A percentile compares a stretch with the other conserved stretches of the same genome.
phyloP scores from a whole-genome alignment of 2,888 invertebrate species.

The Drosophila formosana region DNA sequence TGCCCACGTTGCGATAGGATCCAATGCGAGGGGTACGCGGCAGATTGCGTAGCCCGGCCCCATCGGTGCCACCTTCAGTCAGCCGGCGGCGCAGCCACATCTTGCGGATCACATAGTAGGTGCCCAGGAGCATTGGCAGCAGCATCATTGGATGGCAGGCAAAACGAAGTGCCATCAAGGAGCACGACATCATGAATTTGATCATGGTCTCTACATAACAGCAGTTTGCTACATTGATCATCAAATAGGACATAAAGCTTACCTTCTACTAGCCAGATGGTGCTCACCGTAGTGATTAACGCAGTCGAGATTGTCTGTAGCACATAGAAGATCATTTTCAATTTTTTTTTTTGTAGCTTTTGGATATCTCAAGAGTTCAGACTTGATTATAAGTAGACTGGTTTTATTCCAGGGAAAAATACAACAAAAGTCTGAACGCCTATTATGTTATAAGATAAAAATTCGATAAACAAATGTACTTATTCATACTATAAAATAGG shows the following conservation, averaged over 20 bases:
- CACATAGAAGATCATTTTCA: slow-evolving; percentile 52
- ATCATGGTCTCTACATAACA: slow-evolving; percentile 52
- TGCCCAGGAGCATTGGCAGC: slow-evolving; percentile 45
- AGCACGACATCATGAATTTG: slow-evolving; percentile 61
- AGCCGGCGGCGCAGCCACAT: slow-evolving; percentile 24
- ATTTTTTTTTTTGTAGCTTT: slow-evolving; percentile 23
- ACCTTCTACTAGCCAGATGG: slow-evolving; percentile 57
- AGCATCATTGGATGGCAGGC: slow-evolving; percentile 64
- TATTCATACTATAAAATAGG: slow-evolving; percentile 12
- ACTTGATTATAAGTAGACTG: slow-evolving; percentile 6
- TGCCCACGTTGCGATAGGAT: slow-evolving; percentile 50
- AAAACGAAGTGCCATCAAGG: slow-evolving; percentile 44
- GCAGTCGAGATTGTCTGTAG: slow-evolving; percentile 49
- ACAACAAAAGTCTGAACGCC: background rate
- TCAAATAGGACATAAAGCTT: slow-evolving; percentile 19
- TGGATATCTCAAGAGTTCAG: slow-evolving; percentile 6
- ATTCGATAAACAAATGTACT: background rate
- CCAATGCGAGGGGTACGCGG: slow-evolving; percentile 47
- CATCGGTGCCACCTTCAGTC: background rate
- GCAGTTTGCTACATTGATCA: background rate
- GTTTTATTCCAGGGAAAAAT: slow-evolving; percentile 2
- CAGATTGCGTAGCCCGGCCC: background rate
- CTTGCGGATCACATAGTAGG: slow-evolving; percentile 33
- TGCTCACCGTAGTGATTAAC: slow-evolving; percentile 35
- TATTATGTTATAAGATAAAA: slow-evolving; percentile 12